Evolutionary conservation across 2,113 vertebrate species (phyloP).

Genomic region (Phasianus colchicus): DNA sequence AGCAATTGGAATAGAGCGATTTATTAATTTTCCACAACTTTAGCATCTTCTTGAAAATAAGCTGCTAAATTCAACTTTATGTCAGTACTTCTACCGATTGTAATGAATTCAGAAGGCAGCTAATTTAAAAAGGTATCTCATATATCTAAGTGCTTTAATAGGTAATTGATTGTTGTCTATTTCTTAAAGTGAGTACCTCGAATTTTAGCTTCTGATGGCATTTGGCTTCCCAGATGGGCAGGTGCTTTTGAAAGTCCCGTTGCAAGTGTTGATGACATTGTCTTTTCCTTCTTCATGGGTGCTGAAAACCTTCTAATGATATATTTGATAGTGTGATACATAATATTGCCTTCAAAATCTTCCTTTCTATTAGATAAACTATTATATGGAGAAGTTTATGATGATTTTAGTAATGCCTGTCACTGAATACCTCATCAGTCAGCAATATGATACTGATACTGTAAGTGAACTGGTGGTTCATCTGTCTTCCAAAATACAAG

Average conservation of each 20-base stretch:
- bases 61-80: not conserved
- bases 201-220: not conserved
- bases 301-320: not conserved
- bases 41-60: not conserved
- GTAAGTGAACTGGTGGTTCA: not conserved
- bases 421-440: not conserved
- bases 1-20: not conserved
- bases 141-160: not conserved
- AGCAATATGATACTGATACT: not conserved
- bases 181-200: not conserved
- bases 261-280: not conserved
- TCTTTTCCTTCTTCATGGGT: not conserved
- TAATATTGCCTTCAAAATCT: not conserved
- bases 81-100: not conserved
- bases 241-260: not conserved
- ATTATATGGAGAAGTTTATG: not conserved
- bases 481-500: not conserved
- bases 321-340: not conserved
- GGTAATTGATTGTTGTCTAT: not conserved
- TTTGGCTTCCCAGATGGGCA: not conserved
- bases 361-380: not conserved
- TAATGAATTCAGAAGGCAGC: not conserved
- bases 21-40: not conserved
- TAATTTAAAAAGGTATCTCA: not conserved
- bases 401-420: not conserved